Percentiles rank a stretch among this genome's conserved stretches.
Conservation (phyloP, 2,888 invertebrate genomes). For the Leptopilina syphax region DNA sequence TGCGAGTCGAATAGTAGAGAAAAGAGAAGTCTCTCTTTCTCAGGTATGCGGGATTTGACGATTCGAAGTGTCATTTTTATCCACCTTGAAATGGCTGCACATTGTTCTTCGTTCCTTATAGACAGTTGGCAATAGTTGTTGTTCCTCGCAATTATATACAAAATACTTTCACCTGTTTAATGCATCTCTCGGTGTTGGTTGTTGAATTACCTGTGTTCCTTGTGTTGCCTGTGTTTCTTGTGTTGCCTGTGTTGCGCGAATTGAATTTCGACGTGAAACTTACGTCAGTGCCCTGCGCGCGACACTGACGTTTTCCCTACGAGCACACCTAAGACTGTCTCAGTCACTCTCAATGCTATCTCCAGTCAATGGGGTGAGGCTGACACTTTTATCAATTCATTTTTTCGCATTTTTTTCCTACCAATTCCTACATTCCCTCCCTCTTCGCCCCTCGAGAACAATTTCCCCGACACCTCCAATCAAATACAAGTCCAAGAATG, state of each 20-base stretch:
- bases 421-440: neutral
- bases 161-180: conserved; percentile 60
- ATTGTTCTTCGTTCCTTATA: conserved; percentile 62
- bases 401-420: neutral
- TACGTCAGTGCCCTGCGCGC: conserved; percentile 41
- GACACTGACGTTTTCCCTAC: conserved; percentile 37
- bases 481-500: neutral
- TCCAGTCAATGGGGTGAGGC: conserved; percentile 54
- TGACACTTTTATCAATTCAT: conserved; percentile 26
- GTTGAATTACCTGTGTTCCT: neutral
- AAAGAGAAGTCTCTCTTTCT: conserved; percentile 42
- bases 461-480: neutral
- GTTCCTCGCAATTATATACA: conserved; percentile 50
- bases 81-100: conserved; percentile 67
- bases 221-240: too few relatives aligned
- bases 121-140: conserved; percentile 51
- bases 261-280: conserved; percentile 38
- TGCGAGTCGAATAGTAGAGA: conserved; percentile 46
- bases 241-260: conserved; percentile 7
- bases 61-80: conserved; percentile 67
- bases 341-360: conserved; percentile 41
- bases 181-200: neutral
- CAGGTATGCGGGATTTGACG: conserved; percentile 54
- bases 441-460: neutral
- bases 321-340: neutral